Conservation (phyloP, 2,797 vertebrate species). For the Rhyacichthys aspro region DNA sequence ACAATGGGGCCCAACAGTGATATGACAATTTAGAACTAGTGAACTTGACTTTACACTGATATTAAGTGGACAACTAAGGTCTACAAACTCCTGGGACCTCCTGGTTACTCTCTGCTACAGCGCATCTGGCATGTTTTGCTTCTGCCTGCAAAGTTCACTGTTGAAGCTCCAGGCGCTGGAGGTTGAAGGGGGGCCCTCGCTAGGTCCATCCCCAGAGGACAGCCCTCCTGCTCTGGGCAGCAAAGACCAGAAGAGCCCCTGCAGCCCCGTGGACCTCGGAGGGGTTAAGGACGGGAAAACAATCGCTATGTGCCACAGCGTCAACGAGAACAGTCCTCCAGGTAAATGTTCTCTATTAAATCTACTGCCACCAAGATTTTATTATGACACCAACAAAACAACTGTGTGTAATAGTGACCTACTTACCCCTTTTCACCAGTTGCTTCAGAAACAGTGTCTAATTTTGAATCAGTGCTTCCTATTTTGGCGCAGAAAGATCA, state of each 20-base stretch:
- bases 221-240: constrained; percentile 62
- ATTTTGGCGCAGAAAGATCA: too few relatives aligned
- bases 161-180: constrained; percentile 92
- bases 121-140: constrained; percentile 88
- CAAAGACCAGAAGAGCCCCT: constrained; percentile 80
- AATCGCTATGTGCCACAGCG: constrained; percentile 47
- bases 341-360: constrained; percentile 73
- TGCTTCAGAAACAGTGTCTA: background rate
- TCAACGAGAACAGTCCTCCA: constrained; percentile 72
- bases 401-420: constrained; percentile 7
- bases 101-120: constrained; percentile 37
- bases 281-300: constrained; percentile 47
- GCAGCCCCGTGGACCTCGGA: constrained; percentile 26
- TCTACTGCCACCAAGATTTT: background rate
- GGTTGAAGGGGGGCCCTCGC: constrained; percentile 79
- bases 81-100: constrained; percentile 21
- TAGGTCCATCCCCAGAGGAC: constrained; percentile 71
- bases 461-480: too few relatives aligned
- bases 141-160: constrained; percentile 93
- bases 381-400: background rate
- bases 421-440: background rate
- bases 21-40: background rate
- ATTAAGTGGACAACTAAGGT: background rate
- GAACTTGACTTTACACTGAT: background rate
- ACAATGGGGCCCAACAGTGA: background rate